A percentile compares a stretch with the other conserved stretches of the same genome.
phyloP scores from a whole-genome alignment of 2,888 invertebrate genomes.

The Saturnia japonica region DNA sequence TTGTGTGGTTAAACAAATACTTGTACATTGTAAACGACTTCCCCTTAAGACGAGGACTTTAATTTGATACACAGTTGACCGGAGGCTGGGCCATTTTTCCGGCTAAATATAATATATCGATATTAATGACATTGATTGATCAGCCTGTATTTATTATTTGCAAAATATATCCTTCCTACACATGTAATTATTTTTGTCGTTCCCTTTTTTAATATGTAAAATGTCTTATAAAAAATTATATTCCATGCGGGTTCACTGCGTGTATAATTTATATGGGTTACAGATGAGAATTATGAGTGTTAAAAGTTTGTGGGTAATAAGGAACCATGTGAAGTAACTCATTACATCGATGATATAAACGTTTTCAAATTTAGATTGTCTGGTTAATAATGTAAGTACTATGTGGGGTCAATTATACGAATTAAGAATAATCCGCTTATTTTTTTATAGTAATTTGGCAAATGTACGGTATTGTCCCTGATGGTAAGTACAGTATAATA shows the following conservation, averaged over 20 bases:
- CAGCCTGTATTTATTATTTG: slow-evolving; percentile 54
- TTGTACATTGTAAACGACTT: slow-evolving; percentile 18
- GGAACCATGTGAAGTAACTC: not conserved
- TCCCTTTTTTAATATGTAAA: too few species aligned
- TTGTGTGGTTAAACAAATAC: not conserved
- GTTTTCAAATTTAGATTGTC: not conserved
- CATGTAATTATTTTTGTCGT: slow-evolving; percentile 7
- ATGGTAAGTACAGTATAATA: too few species aligned
- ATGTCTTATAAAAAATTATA: too few species aligned
- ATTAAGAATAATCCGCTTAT: too few species aligned
- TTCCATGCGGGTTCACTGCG: too few species aligned
- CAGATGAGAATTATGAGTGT: too few species aligned
- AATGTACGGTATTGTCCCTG: too few species aligned
- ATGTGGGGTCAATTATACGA: not conserved
- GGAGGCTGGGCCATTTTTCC: slow-evolving; percentile 43
- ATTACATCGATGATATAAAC: not conserved
- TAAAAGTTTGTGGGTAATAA: not conserved
- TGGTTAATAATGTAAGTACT: not conserved
- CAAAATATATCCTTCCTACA: slow-evolving; percentile 23
- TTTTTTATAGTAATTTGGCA: too few species aligned
- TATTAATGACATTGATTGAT: slow-evolving; percentile 68
- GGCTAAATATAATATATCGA: slow-evolving; percentile 63
- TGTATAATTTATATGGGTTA: too few species aligned
- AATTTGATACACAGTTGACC: slow-evolving; percentile 58
- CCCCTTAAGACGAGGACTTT: slow-evolving; percentile 47